These are phyloP conservation scores for Todiramphus saurophagus DNA, from an alignment of 2,113 vertebrate species.

Conservation along the genomic window DNA sequence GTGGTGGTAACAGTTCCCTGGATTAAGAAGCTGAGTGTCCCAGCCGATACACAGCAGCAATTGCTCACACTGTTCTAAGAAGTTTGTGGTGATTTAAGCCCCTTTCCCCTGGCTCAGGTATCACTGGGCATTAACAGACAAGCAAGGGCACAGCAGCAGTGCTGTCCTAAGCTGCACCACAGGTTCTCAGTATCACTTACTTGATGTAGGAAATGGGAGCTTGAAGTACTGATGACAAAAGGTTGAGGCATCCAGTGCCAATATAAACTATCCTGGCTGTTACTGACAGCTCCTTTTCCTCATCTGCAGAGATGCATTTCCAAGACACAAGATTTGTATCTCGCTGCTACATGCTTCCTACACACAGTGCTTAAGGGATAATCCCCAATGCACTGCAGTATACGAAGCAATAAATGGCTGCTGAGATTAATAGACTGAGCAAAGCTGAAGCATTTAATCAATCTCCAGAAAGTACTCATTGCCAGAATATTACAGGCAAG, in stretches of 20 bases:
- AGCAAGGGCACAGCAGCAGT: background rate
- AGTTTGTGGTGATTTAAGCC: background rate
- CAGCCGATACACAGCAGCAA: background rate
- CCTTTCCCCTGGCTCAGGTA: background rate
- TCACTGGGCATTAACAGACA: background rate
- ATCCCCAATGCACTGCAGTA: slow-evolving; percentile 53
- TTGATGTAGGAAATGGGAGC: background rate
- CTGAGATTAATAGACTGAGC: slow-evolving; percentile 65
- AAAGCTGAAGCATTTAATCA: slow-evolving; percentile 63
- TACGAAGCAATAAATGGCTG: slow-evolving; percentile 60
- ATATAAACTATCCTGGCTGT: background rate
- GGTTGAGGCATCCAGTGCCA: background rate
- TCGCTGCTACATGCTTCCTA: slow-evolving; percentile 52
- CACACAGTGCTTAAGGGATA: slow-evolving; percentile 64
- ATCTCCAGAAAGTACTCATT: slow-evolving; percentile 30
- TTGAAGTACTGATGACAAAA: background rate
- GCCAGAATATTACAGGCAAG: slow-evolving; percentile 40
- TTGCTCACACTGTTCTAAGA: background rate
- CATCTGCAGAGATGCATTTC: slow-evolving; percentile 39
- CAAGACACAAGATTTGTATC: slow-evolving; percentile 46
- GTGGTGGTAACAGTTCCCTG: background rate
- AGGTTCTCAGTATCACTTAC: background rate
- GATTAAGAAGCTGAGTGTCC: background rate
- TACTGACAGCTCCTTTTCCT: slow-evolving; percentile 32
- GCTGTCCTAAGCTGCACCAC: background rate